Evolutionary conservation across 2,113 vertebrate genomes (phyloP), one percentile per base, ranked within the genome.

Genomic region (Ageneiosus marmoratus): DNA sequence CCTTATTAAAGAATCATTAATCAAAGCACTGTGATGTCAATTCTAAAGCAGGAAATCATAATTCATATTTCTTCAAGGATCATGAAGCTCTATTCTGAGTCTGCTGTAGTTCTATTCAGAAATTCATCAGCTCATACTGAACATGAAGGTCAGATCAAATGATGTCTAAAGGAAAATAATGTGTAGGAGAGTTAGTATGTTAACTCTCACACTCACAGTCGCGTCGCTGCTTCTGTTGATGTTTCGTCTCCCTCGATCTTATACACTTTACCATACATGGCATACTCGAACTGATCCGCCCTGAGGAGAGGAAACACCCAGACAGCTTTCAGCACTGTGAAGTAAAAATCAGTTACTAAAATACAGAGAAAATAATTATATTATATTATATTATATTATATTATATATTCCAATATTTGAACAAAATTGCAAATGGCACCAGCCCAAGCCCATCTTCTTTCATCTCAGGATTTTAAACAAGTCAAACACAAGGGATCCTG

Each of bases 241-340:
- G 98, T 99, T 90, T 99, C 98, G 0, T 99, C 98, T 0, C 98
- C 98, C 80, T 99, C 98, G 0, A 99, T 99, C 89, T 96, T 94
- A 89, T 99, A 99, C 56, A 98, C 97, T 80, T 99, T 99, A 74
- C 98, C 98, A 0, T 99, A 99, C 98, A 99, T 99, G 41, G 98
- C 98, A 1, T 99, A 99, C 86, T 99, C 98, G 85, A 99, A 99
- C 85, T 99, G 98, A 93, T 99, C 98, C 5, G 98, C 97, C 92
- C 98, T 99, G 88, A 2, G 67, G 34, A 74, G 18, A n/a, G 37
- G 15, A 58, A 15, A 27, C 1, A 29, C 32, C 44, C 67, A 70
- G 34, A 46, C 32, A 46, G 34, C 5, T 32, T 48, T 15, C 20
- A 67, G 18, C 10, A 20, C 6, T 13, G 24, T 37, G 37, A 12